A percentile compares a stretch with the other conserved stretches of the same genome.
Evolutionary conservation across 2,797 vertebrate species (phyloP).

Genomic region (Gobio occitaniae): DNA sequence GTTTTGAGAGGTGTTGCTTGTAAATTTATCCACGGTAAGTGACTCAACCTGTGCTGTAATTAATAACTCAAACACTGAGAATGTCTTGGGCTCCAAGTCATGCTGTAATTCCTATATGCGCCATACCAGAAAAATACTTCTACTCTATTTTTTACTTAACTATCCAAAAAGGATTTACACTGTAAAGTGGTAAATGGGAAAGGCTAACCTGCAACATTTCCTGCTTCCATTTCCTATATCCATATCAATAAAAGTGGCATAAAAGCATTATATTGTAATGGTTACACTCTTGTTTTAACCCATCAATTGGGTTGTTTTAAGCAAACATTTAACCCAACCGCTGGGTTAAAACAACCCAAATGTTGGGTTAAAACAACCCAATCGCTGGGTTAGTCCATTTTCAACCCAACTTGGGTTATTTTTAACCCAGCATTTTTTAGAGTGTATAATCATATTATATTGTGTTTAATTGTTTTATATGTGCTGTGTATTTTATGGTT

Average conservation of each 20-base stretch:
- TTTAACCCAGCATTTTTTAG: too few species aligned
- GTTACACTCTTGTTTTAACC: neutral
- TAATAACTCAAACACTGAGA: conserved; percentile 39
- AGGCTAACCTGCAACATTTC: neutral
- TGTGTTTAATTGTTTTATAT: neutral
- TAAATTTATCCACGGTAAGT: conserved; percentile 9
- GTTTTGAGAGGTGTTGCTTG: conserved; percentile 25
- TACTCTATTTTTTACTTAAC: neutral
- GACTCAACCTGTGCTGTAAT: conserved; percentile 2
- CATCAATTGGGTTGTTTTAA: too few species aligned
- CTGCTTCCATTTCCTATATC: neutral
- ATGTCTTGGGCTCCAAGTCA: neutral
- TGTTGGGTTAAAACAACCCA: too few species aligned
- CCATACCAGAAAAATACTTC: neutral
- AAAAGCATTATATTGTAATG: neutral
- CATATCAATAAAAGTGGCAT: neutral
- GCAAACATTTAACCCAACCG: too few species aligned
- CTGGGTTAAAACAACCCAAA: too few species aligned
- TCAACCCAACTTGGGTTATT: too few species aligned
- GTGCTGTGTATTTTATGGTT: neutral
- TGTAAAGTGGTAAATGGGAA: neutral
- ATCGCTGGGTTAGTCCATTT: too few species aligned
- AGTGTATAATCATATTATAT: neutral
- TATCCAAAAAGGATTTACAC: neutral
- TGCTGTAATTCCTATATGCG: neutral